Base-by-base conservation (phyloP, 1,140 invertebrate species). In the Drosophila biarmipes region DNA sequence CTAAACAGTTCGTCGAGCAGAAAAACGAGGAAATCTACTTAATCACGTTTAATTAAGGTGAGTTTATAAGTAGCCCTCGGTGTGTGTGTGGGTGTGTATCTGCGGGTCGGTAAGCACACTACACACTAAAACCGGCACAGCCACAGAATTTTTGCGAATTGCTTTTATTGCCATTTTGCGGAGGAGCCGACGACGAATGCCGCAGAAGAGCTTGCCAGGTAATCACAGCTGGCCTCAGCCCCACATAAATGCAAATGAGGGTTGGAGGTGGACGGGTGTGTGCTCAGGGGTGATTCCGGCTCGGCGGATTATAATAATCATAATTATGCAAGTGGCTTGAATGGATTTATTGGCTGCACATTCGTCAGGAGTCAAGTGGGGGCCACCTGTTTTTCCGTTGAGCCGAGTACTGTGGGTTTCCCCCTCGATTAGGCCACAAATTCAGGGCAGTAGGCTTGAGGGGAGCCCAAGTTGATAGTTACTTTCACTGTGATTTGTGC, bases 21-120 rank as follows among this genome's bases (percentile, higher is more conserved):
- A 86, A 86, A 86, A 86, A 89, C 79, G 84, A 80, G 84, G 79
- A 89, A 89, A 89, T 89, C 84, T 89, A 89, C 84, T 89, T 89
- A 89, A 89, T 89, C 84, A 89, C 84, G 84, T 89, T 89, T 89
- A 89, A 89, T 89, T 89, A 89, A 89, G 84, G 84, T 89, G 79
- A 89, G 85, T 89, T 89, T 78, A 89, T 89, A 89, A 82, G 81
- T 85, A 85, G 73, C 71, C 57, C 37, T 34, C 43, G 40, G 35
- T 12, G 40, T 38, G 31, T 12, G 40, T 74, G 43, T 62, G 59
- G 34, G 35, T 80, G 73, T 64, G 14, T 54, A 40, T 69, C 54
- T 66, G 55, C 29, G 17, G 11, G 37, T 48, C 24, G 43, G 29
- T 55, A 27, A 11, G 51, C 56, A 48, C 29, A 38, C 42, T n/a